Base-by-base conservation (phyloP, 2,888 invertebrate genomes). In the Zygogramma bicolorata region DNA sequence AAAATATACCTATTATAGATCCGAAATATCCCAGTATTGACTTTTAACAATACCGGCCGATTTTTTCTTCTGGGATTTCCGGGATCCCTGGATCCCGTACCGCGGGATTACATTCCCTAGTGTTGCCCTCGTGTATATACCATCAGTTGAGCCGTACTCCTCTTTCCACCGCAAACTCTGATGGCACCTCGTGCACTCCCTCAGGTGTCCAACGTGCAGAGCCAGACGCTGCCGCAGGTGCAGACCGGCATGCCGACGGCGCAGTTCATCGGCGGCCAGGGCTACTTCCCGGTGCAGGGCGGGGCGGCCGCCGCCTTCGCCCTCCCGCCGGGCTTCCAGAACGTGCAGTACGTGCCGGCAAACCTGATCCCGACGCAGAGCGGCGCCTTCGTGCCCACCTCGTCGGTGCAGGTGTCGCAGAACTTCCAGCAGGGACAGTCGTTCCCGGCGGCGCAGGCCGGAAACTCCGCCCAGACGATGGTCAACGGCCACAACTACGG, bases 341-440 rank as follows among this genome's bases (percentile, higher is more conserved):
- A 85, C 70, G 81, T 87, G 40, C 87, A 86, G 71, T 87, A 86
- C 73, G 85, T 86, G n/a, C 86, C 85, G 8, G 81, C 85, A 40
- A 84, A 85, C 73, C 77, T 85, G 70, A 79, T 86, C n/a, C 86
- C 83, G 68, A 84, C 85, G 70, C 85, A 84, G 73, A 82, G 80
- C 71, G 86, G 86, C 75, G 86, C 86, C 2, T 87, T 87, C 76
- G 86, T 86, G 10, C 85, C 87, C 18, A 86, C 86, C 20, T 84
- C 85, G 76, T 81, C 81, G 13, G 80, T 85, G 31, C 84, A 83
- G 68, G 71, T 84, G 29, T 81, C 82, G 2, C 75, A 80, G 27
- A 84, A 83, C 72, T 86, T 86, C 74, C 87, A 86, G 75, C 87
- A 86, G 68, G 85, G 85, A 61, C 87, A 87, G 75, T 85, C 85